Conservation (phyloP, 2,888 invertebrate species). For the Pediacus dermestoides region DNA sequence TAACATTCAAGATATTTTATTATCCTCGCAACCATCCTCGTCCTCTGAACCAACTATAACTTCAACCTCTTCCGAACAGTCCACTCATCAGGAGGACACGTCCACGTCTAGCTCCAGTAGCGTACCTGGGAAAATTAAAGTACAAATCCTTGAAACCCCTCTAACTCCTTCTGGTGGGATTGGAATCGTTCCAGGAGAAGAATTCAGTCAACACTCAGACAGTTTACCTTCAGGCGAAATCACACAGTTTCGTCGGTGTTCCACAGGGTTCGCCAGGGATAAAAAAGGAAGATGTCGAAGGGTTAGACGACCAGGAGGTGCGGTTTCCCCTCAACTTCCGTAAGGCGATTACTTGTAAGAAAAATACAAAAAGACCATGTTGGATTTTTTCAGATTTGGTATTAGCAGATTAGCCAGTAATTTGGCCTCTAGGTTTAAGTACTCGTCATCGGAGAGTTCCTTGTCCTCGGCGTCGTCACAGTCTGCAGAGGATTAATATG, state of each 20-base stretch:
- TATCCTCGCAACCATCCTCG: too few species aligned
- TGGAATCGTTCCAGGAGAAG: slow-evolving; percentile 17
- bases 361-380: neutral
- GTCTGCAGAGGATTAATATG: too few species aligned
- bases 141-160: slow-evolving; percentile 33
- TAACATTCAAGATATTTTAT: too few species aligned
- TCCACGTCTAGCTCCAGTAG: slow-evolving; percentile 16
- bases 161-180: slow-evolving; percentile 12
- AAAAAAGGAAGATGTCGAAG: slow-evolving; percentile 46
- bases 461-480: neutral
- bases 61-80: neutral
- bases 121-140: slow-evolving; percentile 37
- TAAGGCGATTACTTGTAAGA: slow-evolving; percentile 20
- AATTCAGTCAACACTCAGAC: slow-evolving; percentile 9
- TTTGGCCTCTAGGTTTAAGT: slow-evolving; percentile 38
- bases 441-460: neutral
- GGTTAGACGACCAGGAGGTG: slow-evolving; percentile 35
- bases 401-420: slow-evolving; percentile 40
- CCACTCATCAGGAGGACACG: neutral
- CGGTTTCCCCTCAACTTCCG: slow-evolving; percentile 27
- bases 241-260: slow-evolving; percentile 37
- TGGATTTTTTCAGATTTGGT: slow-evolving; percentile 38
- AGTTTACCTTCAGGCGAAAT: slow-evolving; percentile 34
- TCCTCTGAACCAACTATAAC: neutral
- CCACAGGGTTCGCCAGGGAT: slow-evolving; percentile 42